Percentiles rank a stretch among this genome's conserved stretches.
phyloP scores from a whole-genome alignment of 2,888 invertebrate species.

The Odiellus spinosus region DNA sequence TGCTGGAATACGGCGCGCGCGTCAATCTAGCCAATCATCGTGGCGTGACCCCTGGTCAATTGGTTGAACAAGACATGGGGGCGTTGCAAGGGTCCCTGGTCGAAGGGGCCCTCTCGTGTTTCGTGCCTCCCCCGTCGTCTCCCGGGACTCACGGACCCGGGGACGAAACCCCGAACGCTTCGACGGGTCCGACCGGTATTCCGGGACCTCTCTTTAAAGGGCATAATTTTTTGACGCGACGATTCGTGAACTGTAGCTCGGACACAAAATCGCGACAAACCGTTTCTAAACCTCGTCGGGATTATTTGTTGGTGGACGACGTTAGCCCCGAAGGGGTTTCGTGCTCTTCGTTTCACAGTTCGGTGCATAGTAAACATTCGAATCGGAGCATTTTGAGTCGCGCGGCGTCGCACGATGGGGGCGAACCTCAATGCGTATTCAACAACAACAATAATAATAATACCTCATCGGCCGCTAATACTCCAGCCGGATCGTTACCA shows the following conservation, averaged over 20 bases:
- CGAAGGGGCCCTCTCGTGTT: slow-evolving; percentile 25
- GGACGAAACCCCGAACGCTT: background rate
- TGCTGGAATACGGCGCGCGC: slow-evolving; percentile 37
- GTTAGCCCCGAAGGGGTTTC: slow-evolving; percentile 2
- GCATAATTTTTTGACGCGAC: slow-evolving; percentile 7
- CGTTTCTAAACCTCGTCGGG: slow-evolving; percentile 5
- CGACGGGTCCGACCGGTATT: background rate
- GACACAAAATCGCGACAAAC: slow-evolving; percentile 10
- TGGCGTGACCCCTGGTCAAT: slow-evolving; percentile 37
- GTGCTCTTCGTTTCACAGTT: slow-evolving; percentile 7
- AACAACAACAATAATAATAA: too few species aligned
- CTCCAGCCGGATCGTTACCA: too few species aligned
- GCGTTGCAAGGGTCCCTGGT: slow-evolving; percentile 37
- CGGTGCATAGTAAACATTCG: slow-evolving; percentile 5
- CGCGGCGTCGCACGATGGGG: background rate
- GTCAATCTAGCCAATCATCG: slow-evolving; percentile 34
- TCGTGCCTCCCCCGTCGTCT: slow-evolving; percentile 3
- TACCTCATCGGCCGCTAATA: too few species aligned
- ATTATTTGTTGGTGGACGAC: slow-evolving; percentile 7
- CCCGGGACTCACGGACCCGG: background rate
- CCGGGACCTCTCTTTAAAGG: slow-evolving; percentile 8
- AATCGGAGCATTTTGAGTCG: background rate
- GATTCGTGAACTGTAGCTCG: slow-evolving; percentile 12
- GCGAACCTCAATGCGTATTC: background rate
- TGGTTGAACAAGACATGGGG: slow-evolving; percentile 35